Percentiles rank a stretch among this genome's conserved stretches.
phyloP scores from a whole-genome alignment of 2,113 vertebrate species.

The Myotis brandtii region DNA sequence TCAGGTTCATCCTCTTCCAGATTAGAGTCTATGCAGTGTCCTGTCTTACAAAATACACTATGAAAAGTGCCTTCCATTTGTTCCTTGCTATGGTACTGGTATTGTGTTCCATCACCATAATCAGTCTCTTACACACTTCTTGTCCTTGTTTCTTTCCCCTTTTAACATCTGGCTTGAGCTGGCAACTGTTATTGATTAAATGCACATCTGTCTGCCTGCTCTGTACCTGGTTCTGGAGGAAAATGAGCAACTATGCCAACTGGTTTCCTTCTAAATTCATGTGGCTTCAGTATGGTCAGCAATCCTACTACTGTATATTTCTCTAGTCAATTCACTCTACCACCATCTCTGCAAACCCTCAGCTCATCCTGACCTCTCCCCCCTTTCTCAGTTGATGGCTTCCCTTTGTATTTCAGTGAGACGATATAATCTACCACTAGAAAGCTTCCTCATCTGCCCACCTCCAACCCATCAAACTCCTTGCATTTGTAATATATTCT shows the following conservation, averaged over 20 bases:
- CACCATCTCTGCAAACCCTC: not conserved
- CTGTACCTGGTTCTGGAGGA: not conserved
- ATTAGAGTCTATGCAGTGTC: not conserved
- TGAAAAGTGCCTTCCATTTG: not conserved
- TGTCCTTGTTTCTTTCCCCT: not conserved
- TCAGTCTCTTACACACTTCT: not conserved
- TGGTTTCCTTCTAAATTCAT: not conserved
- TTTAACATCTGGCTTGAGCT: constrained; percentile 22
- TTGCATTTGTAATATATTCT: constrained; percentile 2
- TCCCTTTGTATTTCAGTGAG: constrained; percentile 7
- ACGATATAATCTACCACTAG: not conserved
- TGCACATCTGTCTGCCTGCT: not conserved
- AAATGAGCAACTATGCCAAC: not conserved
- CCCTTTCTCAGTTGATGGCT: not conserved
- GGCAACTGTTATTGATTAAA: constrained; percentile 4
- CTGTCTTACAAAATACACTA: not conserved
- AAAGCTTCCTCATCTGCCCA: not conserved
- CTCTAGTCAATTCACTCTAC: not conserved
- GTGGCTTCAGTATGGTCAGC: not conserved
- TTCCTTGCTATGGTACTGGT: not conserved
- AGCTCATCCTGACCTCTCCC: not conserved
- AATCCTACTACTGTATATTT: not conserved
- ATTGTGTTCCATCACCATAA: not conserved
- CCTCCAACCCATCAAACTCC: not conserved
- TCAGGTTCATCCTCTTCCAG: not conserved